Base-by-base conservation (phyloP, 2,797 vertebrate species). In the Xenops minutus region DNA sequence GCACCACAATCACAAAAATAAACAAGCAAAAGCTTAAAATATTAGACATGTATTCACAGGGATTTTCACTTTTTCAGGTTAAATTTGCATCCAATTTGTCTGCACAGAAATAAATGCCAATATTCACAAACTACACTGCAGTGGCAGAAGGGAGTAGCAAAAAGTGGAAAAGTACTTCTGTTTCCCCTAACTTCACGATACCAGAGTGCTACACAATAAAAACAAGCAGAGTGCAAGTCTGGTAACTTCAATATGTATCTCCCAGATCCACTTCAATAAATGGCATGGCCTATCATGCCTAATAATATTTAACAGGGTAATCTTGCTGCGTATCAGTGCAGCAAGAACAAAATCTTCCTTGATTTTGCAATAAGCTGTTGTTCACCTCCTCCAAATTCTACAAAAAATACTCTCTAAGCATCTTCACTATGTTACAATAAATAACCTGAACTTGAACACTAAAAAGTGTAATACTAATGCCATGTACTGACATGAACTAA, bases 311-410 rank as follows among this genome's bases (percentile, higher is more conserved):
- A 92, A 88, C 30, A 58, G 76, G 69, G 22, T 77, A 79, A 85
- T 77, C 74, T 84, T 54, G 39, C 73, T 78, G 36, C 61, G 63
- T 86, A 80, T 85, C 43, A 80, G 27, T 49, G 80, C 56, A 78
- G 68, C 44, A 94, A 92, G 83, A 92, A 86, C 58, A 68, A 41
- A 87, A 88, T 67, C 77, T 88, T 96, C 63, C 71, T 64, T 81
- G 64, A 92, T 96, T 90, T 94, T 89, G 88, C 44, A 89, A 82
- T n/a, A 72, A 82, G 85, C 34, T 61, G 26, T 34, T 56, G 55
- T 44, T 59, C 75, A 46, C 12, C 48, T 84, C 34, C 76, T 86
- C 74, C 58, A 49, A 81, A 74, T 37, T 32, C 51, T 69, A 64
- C n/a, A 72, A 69, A 82, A 93, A 89, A 87, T 24, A 59, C 30